A percentile compares a stretch with the other conserved stretches of the same genome.
Evolutionary conservation across 2,113 vertebrate species (phyloP).

Genomic region (Prunella himalayana): DNA sequence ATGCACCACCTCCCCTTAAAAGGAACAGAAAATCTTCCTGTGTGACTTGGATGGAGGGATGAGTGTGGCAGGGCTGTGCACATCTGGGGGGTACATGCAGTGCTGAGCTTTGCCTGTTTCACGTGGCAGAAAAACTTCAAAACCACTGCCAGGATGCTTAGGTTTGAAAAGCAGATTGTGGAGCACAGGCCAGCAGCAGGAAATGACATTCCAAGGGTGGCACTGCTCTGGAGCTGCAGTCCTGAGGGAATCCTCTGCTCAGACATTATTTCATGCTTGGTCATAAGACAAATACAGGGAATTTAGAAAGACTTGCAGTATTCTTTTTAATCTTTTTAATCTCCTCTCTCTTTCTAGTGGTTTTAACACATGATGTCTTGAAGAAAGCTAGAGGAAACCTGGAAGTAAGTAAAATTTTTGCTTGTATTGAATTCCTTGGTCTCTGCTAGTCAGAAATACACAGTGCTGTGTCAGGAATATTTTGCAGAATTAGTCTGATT

Average conservation of each 20-base stretch:
- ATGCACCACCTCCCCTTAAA: not conserved
- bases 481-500: not conserved
- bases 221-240: not conserved
- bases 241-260: not conserved
- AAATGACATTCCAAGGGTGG: not conserved
- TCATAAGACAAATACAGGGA: not conserved
- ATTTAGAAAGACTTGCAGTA: not conserved
- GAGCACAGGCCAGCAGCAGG: not conserved
- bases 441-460: not conserved
- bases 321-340: not conserved
- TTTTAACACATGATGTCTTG: constrained; percentile 86
- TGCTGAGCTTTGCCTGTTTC: not conserved
- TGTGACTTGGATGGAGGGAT: not conserved
- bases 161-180: not conserved
- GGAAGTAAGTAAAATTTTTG: constrained; percentile 77
- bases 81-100: rapidly evolving
- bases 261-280: not conserved
- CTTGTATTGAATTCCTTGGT: not conserved
- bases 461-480: not conserved
- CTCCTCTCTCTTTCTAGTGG: constrained; percentile 73
- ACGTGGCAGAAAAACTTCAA: not conserved
- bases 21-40: not conserved
- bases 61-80: not conserved
- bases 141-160: not conserved
- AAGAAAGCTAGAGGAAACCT: constrained; percentile 93